Evolutionary conservation across 2,797 vertebrate genomes (phyloP).

Genomic region (Novumbra hubbsi): DNA sequence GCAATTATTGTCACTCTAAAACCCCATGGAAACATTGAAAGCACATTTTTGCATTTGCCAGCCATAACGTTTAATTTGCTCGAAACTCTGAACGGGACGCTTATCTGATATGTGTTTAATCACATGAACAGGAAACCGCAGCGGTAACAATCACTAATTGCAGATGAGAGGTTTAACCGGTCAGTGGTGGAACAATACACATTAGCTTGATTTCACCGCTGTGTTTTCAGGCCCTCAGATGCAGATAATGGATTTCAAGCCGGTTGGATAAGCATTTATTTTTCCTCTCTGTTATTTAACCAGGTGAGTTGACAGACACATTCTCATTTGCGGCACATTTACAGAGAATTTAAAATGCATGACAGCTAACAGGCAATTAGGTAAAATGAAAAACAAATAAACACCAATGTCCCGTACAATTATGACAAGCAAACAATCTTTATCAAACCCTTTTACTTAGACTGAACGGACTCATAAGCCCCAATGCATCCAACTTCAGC

Average conservation of each 20-base stretch:
- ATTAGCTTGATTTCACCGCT: conserved; percentile 57
- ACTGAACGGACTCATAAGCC: too few relatives aligned
- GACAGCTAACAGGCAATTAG: too few relatives aligned
- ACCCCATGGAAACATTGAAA: conserved; percentile 24
- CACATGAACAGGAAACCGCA: conserved; percentile 4
- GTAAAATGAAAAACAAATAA: too few relatives aligned
- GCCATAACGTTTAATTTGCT: conserved; percentile 23
- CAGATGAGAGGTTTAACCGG: conserved; percentile 52
- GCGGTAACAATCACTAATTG: conserved; percentile 64
- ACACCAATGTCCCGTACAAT: too few relatives aligned
- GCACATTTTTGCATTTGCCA: conserved; percentile 11
- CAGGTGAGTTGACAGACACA: too few relatives aligned
- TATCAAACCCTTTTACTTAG: too few relatives aligned
- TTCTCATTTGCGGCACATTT: too few relatives aligned
- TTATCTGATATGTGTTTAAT: conserved; percentile 34
- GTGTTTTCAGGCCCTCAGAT: conserved; percentile 36
- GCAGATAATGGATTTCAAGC: conserved; percentile 57
- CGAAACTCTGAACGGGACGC: neutral
- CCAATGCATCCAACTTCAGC: too few relatives aligned
- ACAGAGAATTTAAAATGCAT: too few relatives aligned
- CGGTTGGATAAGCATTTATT: neutral
- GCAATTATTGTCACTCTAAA: conserved; percentile 20
- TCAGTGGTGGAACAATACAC: conserved; percentile 55
- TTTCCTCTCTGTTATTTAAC: too few relatives aligned
- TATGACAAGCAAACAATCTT: too few relatives aligned